Conservation (phyloP, 2,888 invertebrate species). For the Ferrisia virgata region DNA sequence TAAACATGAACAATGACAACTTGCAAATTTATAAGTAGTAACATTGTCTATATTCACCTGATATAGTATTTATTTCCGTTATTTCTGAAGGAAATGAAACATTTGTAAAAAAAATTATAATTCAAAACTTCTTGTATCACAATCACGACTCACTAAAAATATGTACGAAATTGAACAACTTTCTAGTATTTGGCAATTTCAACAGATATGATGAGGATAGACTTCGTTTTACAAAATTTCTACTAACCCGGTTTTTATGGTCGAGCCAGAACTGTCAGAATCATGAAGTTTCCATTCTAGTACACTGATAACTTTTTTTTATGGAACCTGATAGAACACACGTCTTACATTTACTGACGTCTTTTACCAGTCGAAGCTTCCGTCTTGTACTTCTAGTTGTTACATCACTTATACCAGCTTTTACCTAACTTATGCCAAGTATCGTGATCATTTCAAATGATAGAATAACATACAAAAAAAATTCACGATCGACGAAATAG, state of each 20-base stretch:
- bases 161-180: not conserved
- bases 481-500: no score
- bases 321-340: not conserved
- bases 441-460: not conserved
- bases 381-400: no score
- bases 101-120: not conserved
- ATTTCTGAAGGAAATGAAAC: not conserved
- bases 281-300: not conserved
- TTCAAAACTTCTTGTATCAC: not conserved
- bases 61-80: not conserved
- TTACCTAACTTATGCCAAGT: no score
- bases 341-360: no score
- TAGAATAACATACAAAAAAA: not conserved
- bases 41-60: not conserved
- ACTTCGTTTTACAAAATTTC: slow-evolving; percentile 13
- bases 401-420: no score
- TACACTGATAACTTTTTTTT: not conserved
- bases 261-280: slow-evolving; percentile 20
- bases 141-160: not conserved
- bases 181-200: slow-evolving; percentile 24
- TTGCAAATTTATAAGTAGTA: not conserved
- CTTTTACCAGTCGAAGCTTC: no score
- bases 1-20: not conserved
- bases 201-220: not conserved
- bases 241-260: slow-evolving; percentile 18